A percentile compares a stretch with the other conserved stretches of the same genome.
Conservation (phyloP, 2,888 invertebrate species). For the Sialis fuliginosa region DNA sequence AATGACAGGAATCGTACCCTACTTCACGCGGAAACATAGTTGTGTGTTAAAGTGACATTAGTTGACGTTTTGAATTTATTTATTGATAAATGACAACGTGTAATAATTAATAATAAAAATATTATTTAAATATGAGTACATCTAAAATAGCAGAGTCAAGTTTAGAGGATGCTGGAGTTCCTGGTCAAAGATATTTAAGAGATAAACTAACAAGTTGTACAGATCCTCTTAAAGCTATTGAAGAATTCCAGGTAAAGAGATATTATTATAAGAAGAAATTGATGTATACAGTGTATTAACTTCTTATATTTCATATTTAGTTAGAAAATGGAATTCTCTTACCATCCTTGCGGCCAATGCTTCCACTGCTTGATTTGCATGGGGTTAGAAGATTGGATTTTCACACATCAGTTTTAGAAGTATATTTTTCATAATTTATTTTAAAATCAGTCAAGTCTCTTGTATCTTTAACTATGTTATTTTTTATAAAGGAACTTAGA, state of each 20-base stretch:
- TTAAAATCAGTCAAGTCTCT: neutral
- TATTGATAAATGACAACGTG: neutral
- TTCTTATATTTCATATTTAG: conserved; percentile 23
- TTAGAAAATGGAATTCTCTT: conserved; percentile 80
- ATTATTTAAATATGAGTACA: conserved; percentile 5
- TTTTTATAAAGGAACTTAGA: conserved; percentile 33
- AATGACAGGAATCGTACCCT: too few relatives aligned
- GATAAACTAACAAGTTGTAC: conserved; percentile 90
- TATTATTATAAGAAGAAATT: neutral
- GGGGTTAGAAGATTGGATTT: conserved; percentile 85
- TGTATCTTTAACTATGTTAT: conserved; percentile 1
- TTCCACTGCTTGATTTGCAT: conserved; percentile 87
- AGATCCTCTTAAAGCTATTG: conserved; percentile 94
- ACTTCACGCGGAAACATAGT: too few relatives aligned
- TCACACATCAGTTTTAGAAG: conserved; percentile 83
- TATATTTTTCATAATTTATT: conserved; percentile 18
- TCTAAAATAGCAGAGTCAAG: conserved; percentile 19
- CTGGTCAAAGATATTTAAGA: conserved; percentile 27
- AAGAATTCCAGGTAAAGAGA: conserved; percentile 71
- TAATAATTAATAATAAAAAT: neutral
- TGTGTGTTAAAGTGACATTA: too few relatives aligned
- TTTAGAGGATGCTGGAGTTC: conserved; percentile 23
- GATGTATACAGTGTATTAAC: neutral
- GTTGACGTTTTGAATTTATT: neutral
- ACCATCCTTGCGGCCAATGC: conserved; percentile 84